Conservation (phyloP, 2,797 vertebrate genomes). For the Clarias laeviceps region DNA sequence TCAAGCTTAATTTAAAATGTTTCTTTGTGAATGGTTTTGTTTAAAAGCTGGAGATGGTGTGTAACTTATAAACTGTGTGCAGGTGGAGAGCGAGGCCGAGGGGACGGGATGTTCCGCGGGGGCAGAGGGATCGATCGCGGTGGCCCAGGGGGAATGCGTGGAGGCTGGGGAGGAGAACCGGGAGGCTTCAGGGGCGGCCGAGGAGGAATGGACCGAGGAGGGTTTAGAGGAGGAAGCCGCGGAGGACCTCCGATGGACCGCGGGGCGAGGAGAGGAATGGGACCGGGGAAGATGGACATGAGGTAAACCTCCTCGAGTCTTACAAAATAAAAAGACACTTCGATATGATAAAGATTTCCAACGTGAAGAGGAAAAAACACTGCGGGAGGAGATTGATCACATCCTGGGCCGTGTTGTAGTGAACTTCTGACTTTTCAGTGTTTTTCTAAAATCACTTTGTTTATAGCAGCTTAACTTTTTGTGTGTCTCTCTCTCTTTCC, state of each 20-base stretch:
- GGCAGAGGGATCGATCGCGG: conserved; percentile 87
- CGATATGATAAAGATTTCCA: neutral
- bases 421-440: neutral
- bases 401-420: neutral
- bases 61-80: neutral
- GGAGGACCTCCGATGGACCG: conserved; percentile 91
- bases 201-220: conserved; percentile 90
- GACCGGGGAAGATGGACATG: conserved; percentile 94
- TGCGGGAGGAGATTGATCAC: neutral
- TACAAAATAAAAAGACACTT: neutral
- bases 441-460: neutral
- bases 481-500: neutral
- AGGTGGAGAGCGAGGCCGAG: conserved; percentile 87
- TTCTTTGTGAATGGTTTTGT: neutral
- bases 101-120: conserved; percentile 80
- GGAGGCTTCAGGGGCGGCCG: conserved; percentile 89
- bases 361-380: neutral
- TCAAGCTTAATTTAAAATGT: neutral
- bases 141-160: conserved; percentile 88
- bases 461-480: neutral
- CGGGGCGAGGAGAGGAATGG: conserved; percentile 85
- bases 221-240: conserved; percentile 82
- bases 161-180: conserved; percentile 87
- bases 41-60: neutral
- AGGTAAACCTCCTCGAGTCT: conserved; percentile 74